Evolutionary conservation across 1,140 invertebrate species (phyloP), one percentile per base, ranked within the genome.

Genomic region (Varroa destructor): DNA sequence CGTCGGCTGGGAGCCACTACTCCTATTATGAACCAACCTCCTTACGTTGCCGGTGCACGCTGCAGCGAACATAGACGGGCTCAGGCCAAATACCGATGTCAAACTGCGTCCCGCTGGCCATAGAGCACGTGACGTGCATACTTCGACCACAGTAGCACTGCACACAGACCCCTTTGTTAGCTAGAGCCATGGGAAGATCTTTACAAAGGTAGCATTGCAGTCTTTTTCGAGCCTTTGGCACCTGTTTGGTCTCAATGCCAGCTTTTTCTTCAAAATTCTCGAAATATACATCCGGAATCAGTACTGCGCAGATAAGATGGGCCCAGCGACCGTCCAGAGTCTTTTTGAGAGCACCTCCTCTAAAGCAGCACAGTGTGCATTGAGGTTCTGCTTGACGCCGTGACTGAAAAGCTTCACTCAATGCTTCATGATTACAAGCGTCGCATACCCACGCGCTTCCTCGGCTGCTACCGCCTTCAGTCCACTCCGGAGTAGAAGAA

Each of bases 261-360:
- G 82, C 81, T 72, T 82, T 83, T 25, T 78, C 10, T 40, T 72
- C n/a, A 25, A 71, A 58, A 51, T 77, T 73, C 64, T 74, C 75
- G 72, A 79, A 79, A 58, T 56, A 75, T 36, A 78, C 75, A 51
- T 82, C 83, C 1, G 80, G 79, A 55, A 83, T 75, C 6, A 83
- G 72, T 37, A 84, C 77, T 25, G 83, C 80, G 74, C 84, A 85
- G 1, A 84, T 73, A 40, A 85, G 77, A 64, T 85, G 84, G 36
- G 81, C 82, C 84, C 84, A 85, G 55, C 81, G 79, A 2, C 82
- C 80, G 72, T 85, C 82, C 55, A 79, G 83, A 6, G 84, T 85
- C 37, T 80, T 77, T 75, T 87, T 87, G 43, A 87, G 75, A 6
- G 86, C 85, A 54, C 86, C 86, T 37, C 86, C 85, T 61, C 82